These are phyloP conservation scores for Operophtera brumata DNA, from an alignment of 2,888 invertebrate species.

Conservation along the genomic window DNA sequence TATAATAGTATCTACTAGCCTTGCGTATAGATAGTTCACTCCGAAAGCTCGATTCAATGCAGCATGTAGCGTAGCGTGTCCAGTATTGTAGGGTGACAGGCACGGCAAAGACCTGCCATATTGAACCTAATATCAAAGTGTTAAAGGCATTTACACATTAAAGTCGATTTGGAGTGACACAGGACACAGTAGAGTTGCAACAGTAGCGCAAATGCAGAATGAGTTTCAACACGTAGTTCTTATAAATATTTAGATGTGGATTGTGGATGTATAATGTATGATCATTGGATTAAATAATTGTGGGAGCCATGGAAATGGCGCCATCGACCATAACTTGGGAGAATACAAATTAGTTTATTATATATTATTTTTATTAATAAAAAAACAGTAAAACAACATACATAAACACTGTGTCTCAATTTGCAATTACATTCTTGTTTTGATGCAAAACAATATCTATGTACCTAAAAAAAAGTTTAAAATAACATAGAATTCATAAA, in stretches of 20 bases:
- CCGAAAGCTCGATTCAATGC: too few relatives aligned
- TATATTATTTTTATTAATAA: background rate
- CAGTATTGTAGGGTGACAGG: too few relatives aligned
- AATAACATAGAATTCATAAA: too few relatives aligned
- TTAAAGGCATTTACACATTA: background rate
- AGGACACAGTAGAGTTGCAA: slow-evolving; percentile 10
- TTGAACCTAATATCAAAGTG: background rate
- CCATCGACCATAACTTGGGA: slow-evolving; percentile 24
- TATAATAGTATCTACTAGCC: too few relatives aligned
- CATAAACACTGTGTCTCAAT: too few relatives aligned
- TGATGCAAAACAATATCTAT: too few relatives aligned
- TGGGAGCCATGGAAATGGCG: slow-evolving; percentile 36
- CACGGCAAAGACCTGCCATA: background rate
- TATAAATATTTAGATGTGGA: slow-evolving; percentile 35
- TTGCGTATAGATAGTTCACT: too few relatives aligned
- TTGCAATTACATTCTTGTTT: too few relatives aligned
- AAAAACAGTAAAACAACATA: too few relatives aligned
- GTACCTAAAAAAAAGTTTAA: too few relatives aligned
- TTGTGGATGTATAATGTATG: slow-evolving; percentile 50
- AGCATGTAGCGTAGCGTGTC: too few relatives aligned
- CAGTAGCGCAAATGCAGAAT: slow-evolving; percentile 14
- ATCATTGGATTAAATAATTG: slow-evolving; percentile 44
- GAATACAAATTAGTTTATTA: slow-evolving; percentile 5
- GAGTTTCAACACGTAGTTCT: slow-evolving; percentile 37
- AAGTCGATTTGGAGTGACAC: background rate